phyloP scores from a whole-genome alignment of 2,113 vertebrate species.

The Lycaon pictus region DNA sequence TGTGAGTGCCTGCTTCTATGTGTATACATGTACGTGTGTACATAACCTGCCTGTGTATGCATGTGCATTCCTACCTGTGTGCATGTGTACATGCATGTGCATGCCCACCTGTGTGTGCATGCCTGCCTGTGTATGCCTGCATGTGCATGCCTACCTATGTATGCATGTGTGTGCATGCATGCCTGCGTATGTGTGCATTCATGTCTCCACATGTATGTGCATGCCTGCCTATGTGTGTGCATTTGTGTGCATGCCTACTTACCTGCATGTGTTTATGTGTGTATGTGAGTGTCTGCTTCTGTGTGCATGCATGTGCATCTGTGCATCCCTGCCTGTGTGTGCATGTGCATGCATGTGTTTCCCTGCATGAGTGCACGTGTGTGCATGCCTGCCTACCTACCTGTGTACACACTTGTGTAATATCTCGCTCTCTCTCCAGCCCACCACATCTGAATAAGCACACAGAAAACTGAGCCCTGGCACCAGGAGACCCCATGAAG shows the following conservation, averaged over 20 bases:
- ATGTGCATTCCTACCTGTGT: too few relatives aligned
- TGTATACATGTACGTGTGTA: too few relatives aligned
- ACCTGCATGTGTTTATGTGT: too few relatives aligned
- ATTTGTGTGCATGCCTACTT: not conserved
- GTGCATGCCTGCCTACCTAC: not conserved
- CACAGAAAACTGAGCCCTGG: not conserved
- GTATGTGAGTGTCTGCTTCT: not conserved
- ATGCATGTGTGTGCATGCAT: not conserved
- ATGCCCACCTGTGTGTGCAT: not conserved
- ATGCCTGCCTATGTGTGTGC: not conserved
- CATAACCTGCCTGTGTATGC: too few relatives aligned
- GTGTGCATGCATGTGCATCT: not conserved
- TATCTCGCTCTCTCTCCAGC: not conserved
- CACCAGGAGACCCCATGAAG: not conserved
- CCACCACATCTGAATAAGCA: not conserved
- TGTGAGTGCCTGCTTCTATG: not conserved
- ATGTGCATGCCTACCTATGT: too few relatives aligned
- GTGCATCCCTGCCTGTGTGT: not conserved
- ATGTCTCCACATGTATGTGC: not conserved
- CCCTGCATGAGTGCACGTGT: not conserved
- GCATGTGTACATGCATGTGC: too few relatives aligned
- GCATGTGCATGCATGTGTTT: too few relatives aligned
- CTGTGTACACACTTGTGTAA: not conserved
- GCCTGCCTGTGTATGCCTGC: not conserved
- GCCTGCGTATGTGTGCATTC: not conserved